These are phyloP conservation scores for Spongilla lacustris DNA, from an alignment of 37 sponge, comb jelly and placozoan genomes.

Conservation along the genomic window DNA sequence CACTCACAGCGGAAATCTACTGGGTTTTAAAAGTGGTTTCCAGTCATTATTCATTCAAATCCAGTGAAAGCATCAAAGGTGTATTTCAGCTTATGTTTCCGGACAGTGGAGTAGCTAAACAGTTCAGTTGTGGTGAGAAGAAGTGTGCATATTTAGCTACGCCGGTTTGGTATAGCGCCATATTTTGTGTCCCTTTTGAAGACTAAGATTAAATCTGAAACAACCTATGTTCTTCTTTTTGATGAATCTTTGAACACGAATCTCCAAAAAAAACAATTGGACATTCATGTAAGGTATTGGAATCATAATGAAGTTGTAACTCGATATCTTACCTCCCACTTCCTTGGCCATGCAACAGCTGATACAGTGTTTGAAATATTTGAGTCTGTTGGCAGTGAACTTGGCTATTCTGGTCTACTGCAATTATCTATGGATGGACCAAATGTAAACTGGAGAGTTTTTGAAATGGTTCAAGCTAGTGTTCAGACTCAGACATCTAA, in stretches of 20 bases:
- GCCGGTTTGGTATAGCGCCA: neutral
- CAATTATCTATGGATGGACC: slow-evolving; percentile 1
- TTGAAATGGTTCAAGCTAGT: neutral
- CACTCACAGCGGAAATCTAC: neutral
- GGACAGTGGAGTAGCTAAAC: neutral
- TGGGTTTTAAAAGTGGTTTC: neutral
- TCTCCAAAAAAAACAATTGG: neutral
- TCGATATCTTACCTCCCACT: slow-evolving; percentile 1
- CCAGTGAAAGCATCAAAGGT: neutral
- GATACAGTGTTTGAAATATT: slow-evolving; percentile 1
- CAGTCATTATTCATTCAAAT: neutral
- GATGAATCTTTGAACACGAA: neutral
- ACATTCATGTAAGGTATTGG: neutral
- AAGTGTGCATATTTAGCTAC: neutral
- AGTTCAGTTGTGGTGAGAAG: neutral
- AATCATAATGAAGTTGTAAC: neutral
- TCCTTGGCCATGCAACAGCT: neutral
- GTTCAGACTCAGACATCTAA: neutral
- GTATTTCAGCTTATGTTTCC: neutral
- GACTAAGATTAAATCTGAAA: slow-evolving; percentile 1
- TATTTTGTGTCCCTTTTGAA: neutral
- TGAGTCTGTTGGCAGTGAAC: slow-evolving; percentile 1
- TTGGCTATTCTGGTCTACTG: neutral
- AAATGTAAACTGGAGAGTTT: neutral
- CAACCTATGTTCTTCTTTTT: neutral